phyloP scores from a whole-genome alignment of 2,113 vertebrate species.

The Arenaria interpres region DNA sequence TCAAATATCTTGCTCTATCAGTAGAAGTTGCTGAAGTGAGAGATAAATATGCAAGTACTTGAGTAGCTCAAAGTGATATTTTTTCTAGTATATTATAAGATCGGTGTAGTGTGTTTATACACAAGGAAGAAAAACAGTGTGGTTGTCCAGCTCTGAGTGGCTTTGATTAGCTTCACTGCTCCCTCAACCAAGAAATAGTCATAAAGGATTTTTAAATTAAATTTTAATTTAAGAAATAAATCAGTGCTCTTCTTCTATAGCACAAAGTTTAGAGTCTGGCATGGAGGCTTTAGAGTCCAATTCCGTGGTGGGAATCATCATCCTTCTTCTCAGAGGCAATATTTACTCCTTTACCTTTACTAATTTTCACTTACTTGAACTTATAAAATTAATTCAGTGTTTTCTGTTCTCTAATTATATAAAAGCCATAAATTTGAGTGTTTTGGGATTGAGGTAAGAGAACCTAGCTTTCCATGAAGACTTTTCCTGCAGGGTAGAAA shows the following conservation, averaged over 20 bases:
- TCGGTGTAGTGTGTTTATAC: not conserved
- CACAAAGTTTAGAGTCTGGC: not conserved
- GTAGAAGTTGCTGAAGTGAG: not conserved
- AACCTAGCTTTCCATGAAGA: not conserved
- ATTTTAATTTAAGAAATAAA: not conserved
- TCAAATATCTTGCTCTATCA: not conserved
- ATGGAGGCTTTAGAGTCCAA: not conserved
- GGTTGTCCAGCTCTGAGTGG: not conserved
- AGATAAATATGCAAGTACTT: not conserved
- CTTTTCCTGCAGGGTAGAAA: not conserved
- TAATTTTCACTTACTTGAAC: not conserved
- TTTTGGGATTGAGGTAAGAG: not conserved
- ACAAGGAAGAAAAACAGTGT: fast-evolving
- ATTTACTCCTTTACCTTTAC: not conserved
- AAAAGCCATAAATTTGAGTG: not conserved
- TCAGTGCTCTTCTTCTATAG: not conserved
- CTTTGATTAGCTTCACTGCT: not conserved
- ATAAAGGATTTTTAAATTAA: not conserved
- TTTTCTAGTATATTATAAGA: not conserved
- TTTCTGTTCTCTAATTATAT: not conserved
- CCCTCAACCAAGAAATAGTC: not conserved
- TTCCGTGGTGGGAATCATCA: not conserved
- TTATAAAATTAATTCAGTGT: not conserved
- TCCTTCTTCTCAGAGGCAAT: not conserved
- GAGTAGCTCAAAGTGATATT: not conserved